Evolutionary conservation across 2,888 invertebrate genomes (phyloP), one percentile per base, ranked within the genome.

Genomic region (Incurvaria masculella): DNA sequence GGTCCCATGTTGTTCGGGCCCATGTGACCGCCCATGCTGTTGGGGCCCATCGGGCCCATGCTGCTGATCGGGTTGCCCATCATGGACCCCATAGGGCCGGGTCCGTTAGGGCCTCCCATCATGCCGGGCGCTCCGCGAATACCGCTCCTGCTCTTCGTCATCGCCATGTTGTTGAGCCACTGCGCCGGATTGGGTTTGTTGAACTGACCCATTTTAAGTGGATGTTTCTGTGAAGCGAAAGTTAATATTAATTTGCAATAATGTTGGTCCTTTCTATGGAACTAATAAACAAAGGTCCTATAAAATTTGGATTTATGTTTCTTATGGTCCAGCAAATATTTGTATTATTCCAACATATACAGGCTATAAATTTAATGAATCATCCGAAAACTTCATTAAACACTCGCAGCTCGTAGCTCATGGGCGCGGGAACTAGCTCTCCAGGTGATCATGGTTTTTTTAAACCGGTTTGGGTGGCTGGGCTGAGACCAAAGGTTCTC

Each of bases 151-250:
- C 85, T 87, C 64, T 88, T 88, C 59, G 88, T 86, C 81, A 88
- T 87, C 42, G 87, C 85, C 45, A 90, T 78, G 62, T 86, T 89
- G 64, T 88, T 89, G 38, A 89, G 72, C 89, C 90, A 90, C 62
- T 89, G 89, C 20, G 88, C 86, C 45, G 88, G 87, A 62, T 88
- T 91, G 63, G 91, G 92, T 60, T 91, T 84, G 66, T 87, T 88
- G 67, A 93, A 88, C 64, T 93, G 94, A 48, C 89, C 89, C 67
- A 89, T 85, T 81, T 95, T 95, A 59, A 92, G 81, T 3, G 94
- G 94, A 71, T 94, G 90, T 81, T 94, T 95, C 85, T 91, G 80
- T 50, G 83, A 83, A 59, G n/a, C n/a, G n/a, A n/a, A n/a, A n/a
- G n/a, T n/a, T n/a, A 62, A 64, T 55, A 66, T 42, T 21, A 44